Evolutionary conservation across 2,797 vertebrate species (phyloP), one percentile per base, ranked within the genome.

Genomic region (Emys orbicularis): DNA sequence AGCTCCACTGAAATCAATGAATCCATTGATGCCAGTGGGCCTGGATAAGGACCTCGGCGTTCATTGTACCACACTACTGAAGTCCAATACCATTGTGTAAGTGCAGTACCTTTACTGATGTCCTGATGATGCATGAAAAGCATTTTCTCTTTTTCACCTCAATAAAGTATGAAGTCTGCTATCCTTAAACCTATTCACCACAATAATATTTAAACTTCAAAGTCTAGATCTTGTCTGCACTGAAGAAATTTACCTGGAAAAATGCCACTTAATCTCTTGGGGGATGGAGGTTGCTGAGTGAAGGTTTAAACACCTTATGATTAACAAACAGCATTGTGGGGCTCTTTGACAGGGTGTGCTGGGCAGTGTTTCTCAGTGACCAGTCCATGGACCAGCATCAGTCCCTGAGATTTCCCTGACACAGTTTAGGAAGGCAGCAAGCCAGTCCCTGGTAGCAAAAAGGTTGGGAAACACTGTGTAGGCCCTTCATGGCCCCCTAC

Each of bases 1-100:
- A 95, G 54, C 77, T 92, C 59, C 79, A 90, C 21, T 27, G 83
- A 96, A 96, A 95, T 96, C 81, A 95, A 91, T 96, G 74, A 47
- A 7, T 96, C 59, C 86, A 95, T 84, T 12, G 41, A 76, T 27
- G 12, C 12, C 72, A 47, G 34, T n/a, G 34, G n/a, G 65, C 21
- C n/a, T 68, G 18, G 12, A 76, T 76, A 21, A 44, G 6, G 74
- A 41, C 44, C 25, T 27, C 74, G 8, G 44, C 15, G 44, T 44
- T 76, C 41, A 44, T 16, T 76, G 37, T 29, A 76, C 37, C 21
- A 12, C 41, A 76, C 5, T 44, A 76, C 25, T 27, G 44, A 76
- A 76, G 25, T 76, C 27, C 23, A 47, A 76, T 47, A 47, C 37
- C 6, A 31, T 16, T 76, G 12, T 11, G n/a, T 37, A 37, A 16